Percentiles rank a stretch among this genome's conserved stretches.
These are phyloP conservation scores for Cyrtonyx montezumae DNA, from an alignment of 2,113 vertebrate genomes.

Conservation along the genomic window DNA sequence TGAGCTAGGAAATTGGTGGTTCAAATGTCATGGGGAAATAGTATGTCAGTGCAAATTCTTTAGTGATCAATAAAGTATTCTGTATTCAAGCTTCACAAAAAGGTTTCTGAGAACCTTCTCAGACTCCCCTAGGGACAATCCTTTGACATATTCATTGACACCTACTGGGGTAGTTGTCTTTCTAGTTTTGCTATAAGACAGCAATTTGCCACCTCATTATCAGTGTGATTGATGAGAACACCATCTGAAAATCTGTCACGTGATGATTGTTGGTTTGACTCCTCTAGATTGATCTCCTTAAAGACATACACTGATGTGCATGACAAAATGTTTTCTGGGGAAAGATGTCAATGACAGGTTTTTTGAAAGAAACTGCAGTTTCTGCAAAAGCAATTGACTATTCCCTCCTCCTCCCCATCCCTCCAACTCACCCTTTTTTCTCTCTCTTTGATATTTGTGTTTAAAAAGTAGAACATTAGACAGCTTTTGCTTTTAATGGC, in stretches of 20 bases:
- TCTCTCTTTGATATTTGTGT: slow-evolving; percentile 56
- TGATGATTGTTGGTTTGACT: slow-evolving; percentile 58
- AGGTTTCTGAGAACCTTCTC: slow-evolving; percentile 47
- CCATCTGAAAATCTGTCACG: slow-evolving; percentile 65
- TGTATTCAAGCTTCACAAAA: slow-evolving; percentile 75
- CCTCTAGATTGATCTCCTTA: slow-evolving; percentile 40
- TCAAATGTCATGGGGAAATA: slow-evolving; percentile 75
- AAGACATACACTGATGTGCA: slow-evolving; percentile 55
- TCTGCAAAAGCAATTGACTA: slow-evolving; percentile 75
- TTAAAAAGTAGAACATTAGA: slow-evolving; percentile 57
- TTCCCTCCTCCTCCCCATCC: neutral
- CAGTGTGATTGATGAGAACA: slow-evolving; percentile 79
- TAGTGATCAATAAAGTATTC: slow-evolving; percentile 79
- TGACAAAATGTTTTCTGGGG: slow-evolving; percentile 65
- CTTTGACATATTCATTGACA: slow-evolving; percentile 74
- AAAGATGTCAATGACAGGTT: slow-evolving; percentile 40
- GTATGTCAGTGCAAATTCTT: slow-evolving; percentile 77
- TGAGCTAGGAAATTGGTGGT: slow-evolving; percentile 55
- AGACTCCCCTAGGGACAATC: slow-evolving; percentile 63
- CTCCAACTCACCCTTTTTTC: neutral
- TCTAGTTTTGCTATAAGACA: slow-evolving; percentile 77
- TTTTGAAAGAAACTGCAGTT: slow-evolving; percentile 80
- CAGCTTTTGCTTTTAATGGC: slow-evolving; percentile 18
- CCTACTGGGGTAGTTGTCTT: slow-evolving; percentile 72
- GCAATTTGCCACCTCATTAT: slow-evolving; percentile 84